phyloP scores from a whole-genome alignment of 2,888 invertebrate genomes.

The Nomada ruficornis region DNA sequence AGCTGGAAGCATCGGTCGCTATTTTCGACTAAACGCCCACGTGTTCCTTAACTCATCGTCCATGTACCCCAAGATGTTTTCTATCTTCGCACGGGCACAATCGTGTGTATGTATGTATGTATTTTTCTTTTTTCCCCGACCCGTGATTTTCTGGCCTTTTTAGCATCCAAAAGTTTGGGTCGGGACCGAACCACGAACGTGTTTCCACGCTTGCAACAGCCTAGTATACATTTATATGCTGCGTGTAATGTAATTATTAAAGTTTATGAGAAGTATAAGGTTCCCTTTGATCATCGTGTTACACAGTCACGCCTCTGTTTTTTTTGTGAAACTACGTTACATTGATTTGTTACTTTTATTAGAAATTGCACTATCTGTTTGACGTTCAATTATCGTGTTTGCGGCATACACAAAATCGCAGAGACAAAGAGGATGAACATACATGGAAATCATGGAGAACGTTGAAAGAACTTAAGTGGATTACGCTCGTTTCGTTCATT shows the following conservation, averaged over 20 bases:
- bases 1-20: constrained; percentile 76
- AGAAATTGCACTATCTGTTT: constrained; percentile 8
- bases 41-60: constrained; percentile 50
- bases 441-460: background rate
- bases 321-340: background rate
- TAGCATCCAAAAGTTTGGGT: background rate
- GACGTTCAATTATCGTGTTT: background rate
- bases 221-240: no score
- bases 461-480: constrained; percentile 2
- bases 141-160: background rate
- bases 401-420: constrained; percentile 5
- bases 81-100: constrained; percentile 34
- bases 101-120: background rate
- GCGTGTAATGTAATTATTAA: background rate
- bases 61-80: constrained; percentile 52
- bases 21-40: constrained; percentile 78
- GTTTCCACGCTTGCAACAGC: background rate
- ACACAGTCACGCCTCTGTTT: background rate
- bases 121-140: background rate
- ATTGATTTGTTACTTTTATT: constrained; percentile 19
- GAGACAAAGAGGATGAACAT: background rate
- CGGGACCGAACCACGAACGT: background rate
- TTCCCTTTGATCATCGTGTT: background rate
- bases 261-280: background rate
- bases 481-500: constrained; percentile 35